phyloP scores from a whole-genome alignment of 2,888 invertebrate genomes.

The Amblyteles armatorius region DNA sequence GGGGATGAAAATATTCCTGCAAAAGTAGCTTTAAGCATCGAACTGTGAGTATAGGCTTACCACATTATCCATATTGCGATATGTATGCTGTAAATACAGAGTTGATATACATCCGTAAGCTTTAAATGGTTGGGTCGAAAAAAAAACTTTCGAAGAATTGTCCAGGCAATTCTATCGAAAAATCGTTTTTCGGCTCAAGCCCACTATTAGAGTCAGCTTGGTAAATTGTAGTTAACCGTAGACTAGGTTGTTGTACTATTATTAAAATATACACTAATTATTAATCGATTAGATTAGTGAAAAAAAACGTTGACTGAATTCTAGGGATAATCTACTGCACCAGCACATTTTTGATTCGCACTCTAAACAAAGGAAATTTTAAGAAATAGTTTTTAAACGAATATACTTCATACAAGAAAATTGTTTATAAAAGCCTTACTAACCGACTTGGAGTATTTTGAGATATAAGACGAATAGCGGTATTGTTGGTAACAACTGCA shows the following conservation, averaged over 20 bases:
- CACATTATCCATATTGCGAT: slow-evolving; percentile 34
- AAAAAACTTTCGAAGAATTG: slow-evolving; percentile 24
- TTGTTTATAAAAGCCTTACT: slow-evolving; percentile 78
- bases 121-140: slow-evolving; percentile 39
- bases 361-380: slow-evolving; percentile 68
- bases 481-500: slow-evolving; percentile 76
- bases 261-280: slow-evolving; percentile 39
- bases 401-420: slow-evolving; percentile 78
- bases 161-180: background rate
- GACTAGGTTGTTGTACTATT: slow-evolving; percentile 47
- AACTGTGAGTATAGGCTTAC: slow-evolving; percentile 60
- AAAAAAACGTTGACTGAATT: slow-evolving; percentile 82
- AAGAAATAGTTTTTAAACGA: slow-evolving; percentile 77
- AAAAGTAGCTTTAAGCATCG: slow-evolving; percentile 58
- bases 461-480: slow-evolving; percentile 73
- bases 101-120: slow-evolving; percentile 24
- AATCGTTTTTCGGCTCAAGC: slow-evolving; percentile 26
- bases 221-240: slow-evolving; percentile 53
- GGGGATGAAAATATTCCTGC: slow-evolving; percentile 42
- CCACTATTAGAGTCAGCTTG: slow-evolving; percentile 46
- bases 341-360: slow-evolving; percentile 83
- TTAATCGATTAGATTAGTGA: slow-evolving; percentile 57
- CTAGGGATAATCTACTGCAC: slow-evolving; percentile 83
- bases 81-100: slow-evolving; percentile 53
- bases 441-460: slow-evolving; percentile 76